A percentile compares a stretch with the other conserved stretches of the same genome.
phyloP scores from a whole-genome alignment of 2,797 vertebrate genomes.

The Zalophus californianus region DNA sequence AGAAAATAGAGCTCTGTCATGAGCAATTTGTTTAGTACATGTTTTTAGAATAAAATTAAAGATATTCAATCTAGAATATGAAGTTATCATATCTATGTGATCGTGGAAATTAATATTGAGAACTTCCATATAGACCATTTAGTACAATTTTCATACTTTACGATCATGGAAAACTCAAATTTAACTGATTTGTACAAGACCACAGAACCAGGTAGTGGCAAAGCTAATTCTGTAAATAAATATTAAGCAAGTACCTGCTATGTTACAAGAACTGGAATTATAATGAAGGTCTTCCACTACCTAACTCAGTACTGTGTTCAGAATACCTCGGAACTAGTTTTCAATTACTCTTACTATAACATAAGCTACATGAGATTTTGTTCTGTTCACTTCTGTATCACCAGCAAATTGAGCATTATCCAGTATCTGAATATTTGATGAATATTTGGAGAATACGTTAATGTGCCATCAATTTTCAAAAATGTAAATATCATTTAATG shows the following conservation, averaged over 20 bases:
- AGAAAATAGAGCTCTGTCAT: not conserved
- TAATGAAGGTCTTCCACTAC: not conserved
- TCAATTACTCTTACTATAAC: not conserved
- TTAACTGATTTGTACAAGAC: constrained; percentile 31
- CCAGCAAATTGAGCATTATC: not conserved
- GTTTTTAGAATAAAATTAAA: constrained; percentile 53
- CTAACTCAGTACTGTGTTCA: not conserved
- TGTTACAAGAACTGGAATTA: not conserved
- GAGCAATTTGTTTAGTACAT: not conserved
- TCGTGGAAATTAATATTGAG: constrained; percentile 6
- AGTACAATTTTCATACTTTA: not conserved
- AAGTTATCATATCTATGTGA: constrained; percentile 8
- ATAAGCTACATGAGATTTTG: not conserved
- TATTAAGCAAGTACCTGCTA: not conserved
- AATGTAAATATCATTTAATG: constrained; percentile 13
- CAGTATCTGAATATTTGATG: constrained; percentile 45
- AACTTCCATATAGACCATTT: not conserved
- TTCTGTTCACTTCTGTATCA: not conserved
- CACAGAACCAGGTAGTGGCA: constrained; percentile 26
- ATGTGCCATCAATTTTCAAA: constrained; percentile 24
- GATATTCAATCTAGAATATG: not conserved
- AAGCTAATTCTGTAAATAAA: constrained; percentile 29
- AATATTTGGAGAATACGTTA: constrained; percentile 53
- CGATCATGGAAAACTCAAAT: not conserved
- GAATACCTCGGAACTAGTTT: constrained; percentile 16